Evolutionary conservation across 2,113 vertebrate genomes (phyloP).

Genomic region (Cebidichthys violaceus): DNA sequence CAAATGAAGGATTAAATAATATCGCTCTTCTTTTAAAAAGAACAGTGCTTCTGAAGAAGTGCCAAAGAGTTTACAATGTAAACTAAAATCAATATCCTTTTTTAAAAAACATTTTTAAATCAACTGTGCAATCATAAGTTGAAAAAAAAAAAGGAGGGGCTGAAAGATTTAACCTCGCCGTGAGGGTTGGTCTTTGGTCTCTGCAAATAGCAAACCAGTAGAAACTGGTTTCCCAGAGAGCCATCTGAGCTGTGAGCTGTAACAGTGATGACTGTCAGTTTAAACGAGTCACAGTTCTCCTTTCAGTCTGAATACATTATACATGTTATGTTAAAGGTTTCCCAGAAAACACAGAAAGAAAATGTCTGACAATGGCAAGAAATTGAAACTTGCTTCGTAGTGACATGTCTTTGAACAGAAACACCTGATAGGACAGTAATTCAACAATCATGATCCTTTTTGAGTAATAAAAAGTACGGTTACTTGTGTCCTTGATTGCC

Average conservation of each 20-base stretch:
- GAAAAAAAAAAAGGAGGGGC: neutral
- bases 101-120: neutral
- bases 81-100: neutral
- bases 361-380: constrained; percentile 15
- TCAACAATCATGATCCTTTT: neutral
- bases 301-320: neutral
- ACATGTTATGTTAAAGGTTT: neutral
- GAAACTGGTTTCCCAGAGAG: neutral
- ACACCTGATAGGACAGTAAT: neutral
- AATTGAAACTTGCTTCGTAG: neutral
- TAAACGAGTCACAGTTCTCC: constrained; percentile 18
- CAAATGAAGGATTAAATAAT: constrained; percentile 9
- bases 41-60: constrained; percentile 16
- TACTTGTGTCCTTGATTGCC: constrained; percentile 6
- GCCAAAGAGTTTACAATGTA: constrained; percentile 37
- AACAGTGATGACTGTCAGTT: neutral
- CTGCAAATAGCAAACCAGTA: constrained; percentile 5
- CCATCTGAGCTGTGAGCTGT: constrained; percentile 7
- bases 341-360: neutral
- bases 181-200: constrained; percentile 26
- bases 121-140: neutral
- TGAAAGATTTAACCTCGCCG: neutral
- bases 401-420: neutral
- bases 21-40: neutral
- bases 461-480: neutral